Evolutionary conservation across 2,113 vertebrate species (phyloP), one percentile per base, ranked within the genome.

Genomic region (Thunnus thynnus): DNA sequence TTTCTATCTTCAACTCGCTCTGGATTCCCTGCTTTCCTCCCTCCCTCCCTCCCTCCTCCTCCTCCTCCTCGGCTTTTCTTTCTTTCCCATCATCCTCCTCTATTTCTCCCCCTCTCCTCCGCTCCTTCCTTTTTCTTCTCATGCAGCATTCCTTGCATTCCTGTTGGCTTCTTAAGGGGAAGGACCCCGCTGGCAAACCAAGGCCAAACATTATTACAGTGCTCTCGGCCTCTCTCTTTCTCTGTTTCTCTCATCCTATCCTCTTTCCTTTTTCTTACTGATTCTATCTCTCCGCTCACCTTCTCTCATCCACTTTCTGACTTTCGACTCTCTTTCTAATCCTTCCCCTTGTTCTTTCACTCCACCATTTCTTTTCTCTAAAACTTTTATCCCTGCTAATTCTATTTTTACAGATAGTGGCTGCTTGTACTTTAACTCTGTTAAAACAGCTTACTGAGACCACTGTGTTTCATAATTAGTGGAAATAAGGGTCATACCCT

Each of bases 91-190:
- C 79, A 50, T 77, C 82, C 64, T 78, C 76, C 75, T 67, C 72
- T 18, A 54, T 65, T 79, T 64, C 80, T 76, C 73, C 56, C 76
- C 71, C 82, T 79, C 85, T 86, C 74, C 78, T 81, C 58, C 36
- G 44, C 80, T 82, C 74, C 83, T 76, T 91, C 84, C 71, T 74
- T 85, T 90, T 64, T 86, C 86, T 91, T 82, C 85, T 87, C 79
- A 79, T 86, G 91, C 90, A 83, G 85, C 94, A 95, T 95, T 95
- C 94, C 82, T 85, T 14, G 12, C 90, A 95, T 95, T 94, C 95
- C 88, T 89, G 32, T 55, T 75, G 88, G 91, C 91, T 93, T 94
- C 93, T 93, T 93, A 90, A 89, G 88, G 90, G 91, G 90, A 93
- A 92, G 80, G 91, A 93, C 86, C 93, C 89, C 82, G 87, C 91